Evolutionary conservation across 2,797 vertebrate species (phyloP).

Genomic region (Poecilia wingei): DNA sequence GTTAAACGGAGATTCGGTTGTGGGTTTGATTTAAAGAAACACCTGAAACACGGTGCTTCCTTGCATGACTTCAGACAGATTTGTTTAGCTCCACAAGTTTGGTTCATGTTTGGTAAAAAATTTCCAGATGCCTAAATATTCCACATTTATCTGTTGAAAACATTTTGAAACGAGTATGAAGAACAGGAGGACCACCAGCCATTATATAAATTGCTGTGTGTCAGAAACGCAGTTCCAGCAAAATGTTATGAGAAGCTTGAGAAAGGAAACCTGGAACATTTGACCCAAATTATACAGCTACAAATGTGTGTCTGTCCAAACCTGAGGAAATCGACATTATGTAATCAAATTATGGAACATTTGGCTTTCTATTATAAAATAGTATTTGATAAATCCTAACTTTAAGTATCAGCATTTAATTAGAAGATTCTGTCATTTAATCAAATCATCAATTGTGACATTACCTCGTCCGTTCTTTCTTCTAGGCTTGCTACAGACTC

Average conservation of each 20-base stretch:
- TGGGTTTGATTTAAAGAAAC: neutral
- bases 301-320: neutral
- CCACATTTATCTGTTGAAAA: neutral
- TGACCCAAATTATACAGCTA: neutral
- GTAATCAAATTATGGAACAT: neutral
- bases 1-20: neutral
- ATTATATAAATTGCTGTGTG: neutral
- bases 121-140: neutral
- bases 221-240: neutral
- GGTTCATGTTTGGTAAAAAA: neutral
- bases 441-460: neutral
- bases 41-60: neutral
- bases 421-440: neutral
- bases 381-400: neutral
- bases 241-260: neutral
- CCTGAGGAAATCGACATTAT: neutral
- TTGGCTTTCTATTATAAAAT: neutral
- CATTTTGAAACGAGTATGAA: neutral
- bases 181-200: neutral
- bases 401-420: neutral
- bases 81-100: neutral
- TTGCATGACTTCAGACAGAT: neutral
- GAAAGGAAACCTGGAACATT: neutral
- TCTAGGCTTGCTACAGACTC: conserved; percentile 83
- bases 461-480: neutral